phyloP scores from a whole-genome alignment of 2,113 vertebrate genomes.

The Petrocephalus microphthalmus region DNA sequence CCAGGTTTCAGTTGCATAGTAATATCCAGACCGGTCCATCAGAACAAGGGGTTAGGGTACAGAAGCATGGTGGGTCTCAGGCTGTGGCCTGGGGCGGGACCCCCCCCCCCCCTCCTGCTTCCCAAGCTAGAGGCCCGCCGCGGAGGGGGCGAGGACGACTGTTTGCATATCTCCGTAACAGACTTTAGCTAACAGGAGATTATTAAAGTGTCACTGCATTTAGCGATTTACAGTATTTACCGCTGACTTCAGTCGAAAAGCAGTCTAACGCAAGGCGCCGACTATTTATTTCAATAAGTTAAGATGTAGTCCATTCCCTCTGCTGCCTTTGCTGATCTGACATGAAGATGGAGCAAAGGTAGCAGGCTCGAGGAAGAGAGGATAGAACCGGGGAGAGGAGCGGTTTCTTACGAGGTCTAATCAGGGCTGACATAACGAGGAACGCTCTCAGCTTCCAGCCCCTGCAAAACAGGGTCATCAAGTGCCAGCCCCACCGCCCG shows the following conservation, averaged over 20 bases:
- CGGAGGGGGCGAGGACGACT: background rate
- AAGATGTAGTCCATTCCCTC: background rate
- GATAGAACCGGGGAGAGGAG: background rate
- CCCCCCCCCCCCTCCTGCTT: background rate
- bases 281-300: conserved; percentile 43
- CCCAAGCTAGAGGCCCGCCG: background rate
- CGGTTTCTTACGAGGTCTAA: background rate
- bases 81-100: too few relatives aligned
- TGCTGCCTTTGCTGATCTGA: background rate
- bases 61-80: background rate
- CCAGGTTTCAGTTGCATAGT: conserved; percentile 5
- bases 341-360: background rate
- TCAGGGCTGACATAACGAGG: background rate
- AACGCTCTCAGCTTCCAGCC: background rate
- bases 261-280: conserved; percentile 38
- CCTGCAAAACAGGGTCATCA: background rate
- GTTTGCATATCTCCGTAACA: conserved; percentile 33
- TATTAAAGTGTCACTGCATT: conserved; percentile 32
- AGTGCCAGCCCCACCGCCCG: background rate
- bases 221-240: conserved; percentile 35
- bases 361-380: background rate
- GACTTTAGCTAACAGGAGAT: conserved; percentile 34
- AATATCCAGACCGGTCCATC: background rate
- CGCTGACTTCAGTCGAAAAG: conserved; percentile 32
- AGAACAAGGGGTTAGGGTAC: background rate